phyloP scores from a whole-genome alignment of 2,113 vertebrate genomes.

The Capreolus pygargus region DNA sequence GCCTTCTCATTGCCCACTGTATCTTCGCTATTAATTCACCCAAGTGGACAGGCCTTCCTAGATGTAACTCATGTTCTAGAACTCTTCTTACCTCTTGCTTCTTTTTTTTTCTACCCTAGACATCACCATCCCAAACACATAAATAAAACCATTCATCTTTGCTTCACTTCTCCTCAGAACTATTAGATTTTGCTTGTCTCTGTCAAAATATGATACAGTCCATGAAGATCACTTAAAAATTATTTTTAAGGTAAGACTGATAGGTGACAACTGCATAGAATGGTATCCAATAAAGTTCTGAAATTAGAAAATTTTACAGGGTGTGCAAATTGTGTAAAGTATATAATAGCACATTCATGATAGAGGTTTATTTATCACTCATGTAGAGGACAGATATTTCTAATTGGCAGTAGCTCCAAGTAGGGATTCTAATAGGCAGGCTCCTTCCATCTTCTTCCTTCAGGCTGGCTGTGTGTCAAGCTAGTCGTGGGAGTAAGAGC shows the following conservation, averaged over 20 bases:
- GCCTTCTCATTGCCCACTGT: background rate
- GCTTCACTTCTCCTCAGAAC: background rate
- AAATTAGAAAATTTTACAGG: background rate
- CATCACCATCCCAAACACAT: background rate
- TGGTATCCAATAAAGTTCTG: background rate
- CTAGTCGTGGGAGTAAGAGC: background rate
- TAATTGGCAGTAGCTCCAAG: background rate
- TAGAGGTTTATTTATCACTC: background rate
- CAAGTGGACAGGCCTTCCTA: background rate
- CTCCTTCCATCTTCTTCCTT: background rate
- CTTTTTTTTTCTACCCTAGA: background rate
- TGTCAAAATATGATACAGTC: background rate
- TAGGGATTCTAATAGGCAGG: background rate
- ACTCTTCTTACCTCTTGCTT: background rate
- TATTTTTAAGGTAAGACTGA: background rate
- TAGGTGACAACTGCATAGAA: background rate
- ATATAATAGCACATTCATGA: background rate
- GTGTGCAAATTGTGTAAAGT: background rate
- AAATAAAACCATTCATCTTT: background rate
- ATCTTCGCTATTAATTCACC: background rate
- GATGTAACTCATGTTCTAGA: background rate
- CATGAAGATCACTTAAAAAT: background rate
- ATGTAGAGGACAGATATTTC: background rate
- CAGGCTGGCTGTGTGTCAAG: background rate
- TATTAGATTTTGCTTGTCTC: background rate